Conservation (phyloP, 1,140 invertebrate genomes). For the Eriosoma lanigerum region DNA sequence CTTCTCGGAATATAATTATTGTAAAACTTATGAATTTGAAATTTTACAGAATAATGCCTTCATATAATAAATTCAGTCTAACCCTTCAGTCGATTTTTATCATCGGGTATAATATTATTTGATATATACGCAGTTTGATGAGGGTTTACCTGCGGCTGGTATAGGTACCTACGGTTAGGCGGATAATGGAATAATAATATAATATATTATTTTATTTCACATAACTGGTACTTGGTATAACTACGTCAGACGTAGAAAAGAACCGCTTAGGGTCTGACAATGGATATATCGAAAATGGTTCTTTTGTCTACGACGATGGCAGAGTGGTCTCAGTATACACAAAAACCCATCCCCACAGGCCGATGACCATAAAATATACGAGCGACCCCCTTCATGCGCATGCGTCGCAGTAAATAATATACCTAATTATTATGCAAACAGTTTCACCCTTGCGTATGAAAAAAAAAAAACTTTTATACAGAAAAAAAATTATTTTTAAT, state of each 20-base stretch:
- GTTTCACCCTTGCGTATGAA: background rate
- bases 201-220: background rate
- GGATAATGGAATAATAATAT: too few relatives aligned
- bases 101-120: background rate
- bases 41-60: background rate
- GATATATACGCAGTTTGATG: background rate
- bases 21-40: background rate
- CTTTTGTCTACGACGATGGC: background rate
- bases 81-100: background rate
- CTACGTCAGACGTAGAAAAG: background rate
- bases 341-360: conserved; percentile 9
- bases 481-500: too few relatives aligned
- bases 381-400: too few relatives aligned
- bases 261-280: conserved; percentile 13
- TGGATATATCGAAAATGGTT: conserved; percentile 1
- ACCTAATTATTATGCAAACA: conserved; percentile 27
- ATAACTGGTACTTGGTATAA: background rate
- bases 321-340: background rate
- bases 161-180: background rate
- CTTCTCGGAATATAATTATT: background rate
- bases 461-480: too few relatives aligned
- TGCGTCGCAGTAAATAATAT: conserved; percentile 25
- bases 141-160: background rate
- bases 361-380: conserved; percentile 24
- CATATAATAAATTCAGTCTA: too few relatives aligned